Evolutionary conservation across 1,140 invertebrate genomes (phyloP).

Genomic region (Colletes gigas): DNA sequence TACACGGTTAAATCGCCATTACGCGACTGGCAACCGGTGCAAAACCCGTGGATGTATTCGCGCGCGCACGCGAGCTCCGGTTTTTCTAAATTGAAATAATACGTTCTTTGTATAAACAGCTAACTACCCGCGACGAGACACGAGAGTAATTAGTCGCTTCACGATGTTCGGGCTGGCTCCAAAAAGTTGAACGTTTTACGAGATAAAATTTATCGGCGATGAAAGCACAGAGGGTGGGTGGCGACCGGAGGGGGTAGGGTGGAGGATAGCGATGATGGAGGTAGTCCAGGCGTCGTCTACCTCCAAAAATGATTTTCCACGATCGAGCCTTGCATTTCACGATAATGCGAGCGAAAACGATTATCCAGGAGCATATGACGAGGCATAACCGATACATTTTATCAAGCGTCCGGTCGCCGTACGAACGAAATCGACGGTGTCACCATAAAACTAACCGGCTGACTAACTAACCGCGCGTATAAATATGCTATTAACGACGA

Average conservation of each 20-base stretch:
- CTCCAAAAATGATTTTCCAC: conserved; percentile 51
- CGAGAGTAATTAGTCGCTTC: conserved; percentile 45
- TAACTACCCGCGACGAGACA: conserved; percentile 4
- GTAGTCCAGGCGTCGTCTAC: background rate
- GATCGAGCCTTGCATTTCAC: conserved; percentile 46
- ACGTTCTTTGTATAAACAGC: conserved; percentile 42
- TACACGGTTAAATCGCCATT: conserved; percentile 43
- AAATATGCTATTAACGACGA: conserved; percentile 66
- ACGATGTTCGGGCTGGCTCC: conserved; percentile 14
- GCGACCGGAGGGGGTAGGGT: background rate
- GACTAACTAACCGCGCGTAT: conserved; percentile 55
- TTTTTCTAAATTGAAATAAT: conserved; percentile 30
- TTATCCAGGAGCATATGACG: conserved; percentile 50
- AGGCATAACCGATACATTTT: conserved; percentile 42
- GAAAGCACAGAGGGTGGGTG: conserved; percentile 21
- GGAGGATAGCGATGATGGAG: too few species aligned
- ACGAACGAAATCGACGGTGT: conserved; percentile 26
- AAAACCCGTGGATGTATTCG: background rate
- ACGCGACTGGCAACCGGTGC: background rate
- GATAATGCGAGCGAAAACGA: conserved; percentile 57
- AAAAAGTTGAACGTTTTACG: conserved; percentile 30
- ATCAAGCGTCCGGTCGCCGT: conserved; percentile 11
- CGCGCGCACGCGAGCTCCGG: background rate
- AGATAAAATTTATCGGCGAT: conserved; percentile 40
- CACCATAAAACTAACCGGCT: conserved; percentile 58